Evolutionary conservation across 2,888 invertebrate genomes (phyloP).

Genomic region (Chydorus sphaericus): DNA sequence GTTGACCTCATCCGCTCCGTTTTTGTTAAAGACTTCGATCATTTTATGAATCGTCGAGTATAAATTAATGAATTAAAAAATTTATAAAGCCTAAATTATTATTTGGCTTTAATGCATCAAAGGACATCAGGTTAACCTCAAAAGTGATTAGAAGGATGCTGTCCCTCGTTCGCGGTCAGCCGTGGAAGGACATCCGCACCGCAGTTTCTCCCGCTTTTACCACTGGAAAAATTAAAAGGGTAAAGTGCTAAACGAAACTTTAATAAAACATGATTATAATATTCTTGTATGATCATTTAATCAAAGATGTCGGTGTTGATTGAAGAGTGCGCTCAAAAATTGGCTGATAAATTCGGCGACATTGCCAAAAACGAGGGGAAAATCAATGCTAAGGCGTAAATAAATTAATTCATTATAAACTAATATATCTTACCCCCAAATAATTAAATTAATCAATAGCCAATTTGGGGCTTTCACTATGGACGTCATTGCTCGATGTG

Average conservation of each 20-base stretch:
- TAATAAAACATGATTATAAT: background rate
- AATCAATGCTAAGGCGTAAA: constrained; percentile 10
- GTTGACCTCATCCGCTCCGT: constrained; percentile 9
- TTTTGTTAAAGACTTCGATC: constrained; percentile 15
- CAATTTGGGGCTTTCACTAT: constrained; percentile 3
- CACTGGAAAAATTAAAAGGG: constrained; percentile 14
- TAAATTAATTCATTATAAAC: too few species aligned
- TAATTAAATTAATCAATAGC: too few species aligned
- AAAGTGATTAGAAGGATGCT: constrained; percentile 14
- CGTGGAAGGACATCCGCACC: constrained; percentile 14
- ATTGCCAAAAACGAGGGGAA: constrained; percentile 7
- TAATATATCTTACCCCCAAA: too few species aligned
- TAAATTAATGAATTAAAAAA: background rate
- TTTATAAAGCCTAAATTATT: background rate
- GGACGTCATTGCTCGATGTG: constrained; percentile 8
- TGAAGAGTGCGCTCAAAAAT: constrained; percentile 1
- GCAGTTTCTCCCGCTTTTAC: constrained; percentile 12
- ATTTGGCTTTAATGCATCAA: background rate
- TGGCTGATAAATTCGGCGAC: background rate
- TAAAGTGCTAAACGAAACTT: background rate
- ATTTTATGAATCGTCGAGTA: constrained; percentile 13
- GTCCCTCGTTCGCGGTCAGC: constrained; percentile 1
- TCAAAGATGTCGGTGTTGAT: constrained; percentile 13
- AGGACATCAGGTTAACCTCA: background rate
- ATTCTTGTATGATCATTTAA: background rate